Conservation (phyloP, 2,113 vertebrate species). For the Fregata magnificens region DNA sequence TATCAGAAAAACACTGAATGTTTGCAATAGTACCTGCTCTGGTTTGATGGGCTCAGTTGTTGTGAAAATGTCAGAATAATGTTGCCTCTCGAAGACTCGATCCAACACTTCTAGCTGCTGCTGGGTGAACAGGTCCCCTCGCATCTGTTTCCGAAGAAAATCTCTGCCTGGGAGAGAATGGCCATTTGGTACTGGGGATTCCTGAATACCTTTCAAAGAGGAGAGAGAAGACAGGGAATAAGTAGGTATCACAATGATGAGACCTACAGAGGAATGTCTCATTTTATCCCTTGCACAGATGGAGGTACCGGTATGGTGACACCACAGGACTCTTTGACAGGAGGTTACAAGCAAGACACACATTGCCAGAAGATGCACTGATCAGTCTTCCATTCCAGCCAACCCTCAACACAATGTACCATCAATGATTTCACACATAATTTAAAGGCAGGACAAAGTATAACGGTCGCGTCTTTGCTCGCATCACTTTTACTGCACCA, state of each 20-base stretch:
- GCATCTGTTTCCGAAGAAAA: slow-evolving; percentile 99
- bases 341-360: not conserved
- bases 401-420: not conserved
- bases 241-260: not conserved
- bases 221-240: slow-evolving; percentile 30
- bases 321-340: not conserved
- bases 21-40: slow-evolving; percentile 86
- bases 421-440: accelerated
- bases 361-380: not conserved
- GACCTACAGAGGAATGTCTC: not conserved
- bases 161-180: slow-evolving; percentile 94
- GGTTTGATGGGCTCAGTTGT: slow-evolving; percentile 91
- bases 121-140: slow-evolving; percentile 96
- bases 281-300: not conserved
- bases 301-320: not conserved
- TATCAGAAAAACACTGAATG: not conserved
- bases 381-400: not conserved
- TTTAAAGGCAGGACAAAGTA: not conserved
- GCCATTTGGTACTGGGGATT: slow-evolving; percentile 94
- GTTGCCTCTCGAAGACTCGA: slow-evolving; percentile 95
- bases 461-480: accelerated
- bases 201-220: slow-evolving; percentile 86
- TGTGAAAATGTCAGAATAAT: slow-evolving; percentile 91
- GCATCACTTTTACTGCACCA: too few relatives aligned
- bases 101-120: slow-evolving; percentile 99